These are phyloP conservation scores for Iselma pallidipennis DNA, from an alignment of 2,888 invertebrate species.

Conservation along the genomic window DNA sequence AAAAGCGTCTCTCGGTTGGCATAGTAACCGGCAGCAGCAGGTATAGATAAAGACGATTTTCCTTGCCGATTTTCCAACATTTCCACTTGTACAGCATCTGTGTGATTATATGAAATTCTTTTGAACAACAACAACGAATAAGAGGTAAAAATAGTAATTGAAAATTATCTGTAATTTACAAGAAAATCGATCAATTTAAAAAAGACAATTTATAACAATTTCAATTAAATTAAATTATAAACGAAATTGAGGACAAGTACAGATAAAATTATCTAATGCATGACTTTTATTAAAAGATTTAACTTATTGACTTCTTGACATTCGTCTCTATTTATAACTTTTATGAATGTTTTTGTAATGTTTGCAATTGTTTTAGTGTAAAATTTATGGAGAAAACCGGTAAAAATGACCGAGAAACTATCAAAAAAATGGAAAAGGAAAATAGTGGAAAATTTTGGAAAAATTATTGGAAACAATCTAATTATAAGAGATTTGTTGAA, in stretches of 20 bases:
- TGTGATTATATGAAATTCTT: too few species aligned
- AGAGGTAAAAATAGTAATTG: too few species aligned
- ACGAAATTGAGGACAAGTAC: slow-evolving; percentile 1
- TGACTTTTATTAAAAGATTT: slow-evolving; percentile 5
- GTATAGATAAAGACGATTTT: background rate
- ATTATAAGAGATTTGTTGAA: slow-evolving; percentile 60
- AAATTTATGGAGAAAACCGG: background rate
- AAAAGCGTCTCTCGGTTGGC: background rate
- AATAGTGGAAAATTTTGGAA: slow-evolving; percentile 4
- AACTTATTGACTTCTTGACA: slow-evolving; percentile 27
- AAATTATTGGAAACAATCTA: slow-evolving; percentile 64
- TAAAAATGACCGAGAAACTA: background rate
- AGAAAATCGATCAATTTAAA: background rate
- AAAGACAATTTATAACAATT: background rate
- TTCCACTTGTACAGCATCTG: background rate
- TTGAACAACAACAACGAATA: too few species aligned
- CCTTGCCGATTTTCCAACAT: background rate
- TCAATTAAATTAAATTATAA: background rate
- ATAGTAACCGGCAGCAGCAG: background rate
- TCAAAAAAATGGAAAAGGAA: background rate
- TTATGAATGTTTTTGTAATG: slow-evolving; percentile 6
- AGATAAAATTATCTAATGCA: slow-evolving; percentile 22
- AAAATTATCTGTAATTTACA: too few species aligned
- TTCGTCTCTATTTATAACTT: slow-evolving; percentile 17
- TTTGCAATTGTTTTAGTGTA: background rate